Percentiles rank a stretch among this genome's conserved stretches.
These are phyloP conservation scores for Drosophila leonis DNA, from an alignment of 2,888 invertebrate genomes.

Conservation along the genomic window DNA sequence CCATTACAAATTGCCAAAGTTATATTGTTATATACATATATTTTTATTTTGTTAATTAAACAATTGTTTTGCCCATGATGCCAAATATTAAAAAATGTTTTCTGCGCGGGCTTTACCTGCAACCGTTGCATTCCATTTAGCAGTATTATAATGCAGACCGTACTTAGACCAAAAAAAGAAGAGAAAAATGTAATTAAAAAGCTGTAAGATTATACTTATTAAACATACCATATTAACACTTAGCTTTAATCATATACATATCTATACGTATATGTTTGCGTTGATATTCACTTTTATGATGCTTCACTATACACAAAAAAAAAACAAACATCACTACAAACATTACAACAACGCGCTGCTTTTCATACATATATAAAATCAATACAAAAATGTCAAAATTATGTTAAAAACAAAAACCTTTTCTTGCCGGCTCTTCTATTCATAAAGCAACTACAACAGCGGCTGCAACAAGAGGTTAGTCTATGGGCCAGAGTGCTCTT, in stretches of 20 bases:
- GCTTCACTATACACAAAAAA: conserved; percentile 73
- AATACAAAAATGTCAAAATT: conserved; percentile 28
- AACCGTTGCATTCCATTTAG: conserved; percentile 64
- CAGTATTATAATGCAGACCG: conserved; percentile 66
- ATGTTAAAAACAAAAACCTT: conserved; percentile 53
- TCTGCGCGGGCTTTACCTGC: conserved; percentile 17
- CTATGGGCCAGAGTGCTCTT: conserved; percentile 46
- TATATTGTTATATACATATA: too few relatives aligned
- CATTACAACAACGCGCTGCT: conserved; percentile 62
- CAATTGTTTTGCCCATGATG: conserved; percentile 42
- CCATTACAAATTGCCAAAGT: conserved; percentile 73
- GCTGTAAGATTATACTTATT: conserved; percentile 44
- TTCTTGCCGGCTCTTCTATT: conserved; percentile 75
- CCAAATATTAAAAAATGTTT: conserved; percentile 28
- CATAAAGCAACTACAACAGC: conserved; percentile 78
- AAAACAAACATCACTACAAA: conserved; percentile 42
- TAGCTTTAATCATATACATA: conserved; percentile 34
- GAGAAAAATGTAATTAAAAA: conserved; percentile 19
- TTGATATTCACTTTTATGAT: conserved; percentile 58
- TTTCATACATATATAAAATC: conserved; percentile 32
- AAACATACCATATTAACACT: conserved; percentile 59
- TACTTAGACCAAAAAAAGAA: conserved; percentile 49
- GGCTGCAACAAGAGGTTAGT: conserved; percentile 80
- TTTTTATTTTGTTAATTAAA: conserved; percentile 33
- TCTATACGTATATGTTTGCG: conserved; percentile 19